Percentiles rank a stretch among this genome's conserved stretches.
Evolutionary conservation across 2,888 invertebrate genomes (phyloP).

Genomic region (Aelia acuminata): DNA sequence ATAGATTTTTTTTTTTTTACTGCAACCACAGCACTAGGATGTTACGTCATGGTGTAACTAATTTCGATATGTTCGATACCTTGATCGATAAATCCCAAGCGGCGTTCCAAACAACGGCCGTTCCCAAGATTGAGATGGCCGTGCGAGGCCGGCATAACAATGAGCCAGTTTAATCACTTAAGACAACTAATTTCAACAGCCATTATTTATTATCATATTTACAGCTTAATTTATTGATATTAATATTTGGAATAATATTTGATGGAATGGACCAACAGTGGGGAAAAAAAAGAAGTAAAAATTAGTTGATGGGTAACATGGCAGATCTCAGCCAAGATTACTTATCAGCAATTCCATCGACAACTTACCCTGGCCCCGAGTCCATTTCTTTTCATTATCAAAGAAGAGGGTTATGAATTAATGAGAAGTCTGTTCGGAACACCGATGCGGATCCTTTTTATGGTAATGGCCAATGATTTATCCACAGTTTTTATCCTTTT

Average conservation of each 20-base stretch:
- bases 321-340: background rate
- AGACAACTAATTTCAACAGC: slow-evolving; percentile 24
- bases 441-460: background rate
- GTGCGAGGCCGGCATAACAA: slow-evolving; percentile 27
- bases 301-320: background rate
- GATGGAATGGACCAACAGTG: background rate
- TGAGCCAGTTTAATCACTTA: slow-evolving; percentile 43
- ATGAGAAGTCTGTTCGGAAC: background rate
- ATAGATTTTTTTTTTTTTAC: background rate
- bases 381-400: background rate
- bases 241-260: background rate
- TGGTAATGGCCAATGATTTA: slow-evolving; percentile 37
- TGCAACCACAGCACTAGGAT: background rate
- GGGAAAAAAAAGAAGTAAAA: background rate
- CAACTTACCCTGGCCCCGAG: background rate
- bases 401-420: background rate
- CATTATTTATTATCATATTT: slow-evolving; percentile 8
- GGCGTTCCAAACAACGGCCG: background rate
- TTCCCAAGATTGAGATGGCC: slow-evolving; percentile 35
- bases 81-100: slow-evolving; percentile 23
- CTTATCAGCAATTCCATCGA: background rate
- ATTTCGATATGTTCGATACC: background rate
- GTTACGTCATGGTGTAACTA: background rate
- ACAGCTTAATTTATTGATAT: background rate
- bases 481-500: slow-evolving; percentile 27